Conservation (phyloP, 2,113 vertebrate species). For the Lipophrys pholis region DNA sequence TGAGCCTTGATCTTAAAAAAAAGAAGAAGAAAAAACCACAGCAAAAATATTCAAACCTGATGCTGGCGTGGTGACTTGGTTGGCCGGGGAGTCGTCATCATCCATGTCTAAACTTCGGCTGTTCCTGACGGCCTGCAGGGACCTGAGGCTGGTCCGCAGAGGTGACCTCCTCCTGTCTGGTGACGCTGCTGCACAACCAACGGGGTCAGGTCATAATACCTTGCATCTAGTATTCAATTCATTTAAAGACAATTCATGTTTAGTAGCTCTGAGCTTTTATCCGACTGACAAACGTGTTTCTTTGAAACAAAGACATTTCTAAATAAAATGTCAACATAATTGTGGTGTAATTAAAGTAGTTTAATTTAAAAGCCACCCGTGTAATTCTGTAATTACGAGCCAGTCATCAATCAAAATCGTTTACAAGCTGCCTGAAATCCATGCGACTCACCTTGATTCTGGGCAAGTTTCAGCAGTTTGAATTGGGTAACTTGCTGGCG, state of each 20-base stretch:
- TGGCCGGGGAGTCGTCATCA: constrained; percentile 9
- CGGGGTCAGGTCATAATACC: background rate
- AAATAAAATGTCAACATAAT: no score
- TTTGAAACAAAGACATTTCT: no score
- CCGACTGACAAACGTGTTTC: no score
- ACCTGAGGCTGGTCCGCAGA: constrained; percentile 73
- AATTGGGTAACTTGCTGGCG: constrained; percentile 80
- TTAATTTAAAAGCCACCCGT: no score
- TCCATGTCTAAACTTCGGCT: constrained; percentile 65
- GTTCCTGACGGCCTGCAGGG: constrained; percentile 75
- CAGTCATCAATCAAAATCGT: no score
- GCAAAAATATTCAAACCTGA: constrained; percentile 48
- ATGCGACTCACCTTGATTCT: constrained; percentile 79
- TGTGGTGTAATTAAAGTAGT: no score
- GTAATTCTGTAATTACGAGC: no score
- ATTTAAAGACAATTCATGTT: background rate
- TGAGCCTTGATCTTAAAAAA: background rate
- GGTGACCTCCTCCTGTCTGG: constrained; percentile 42
- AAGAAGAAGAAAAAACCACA: no score
- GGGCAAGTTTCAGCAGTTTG: constrained; percentile 83
- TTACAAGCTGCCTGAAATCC: no score
- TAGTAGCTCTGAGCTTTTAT: no score
- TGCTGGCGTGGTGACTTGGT: constrained; percentile 15
- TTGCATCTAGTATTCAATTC: background rate
- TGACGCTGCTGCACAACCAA: constrained; percentile 31